Base-by-base conservation (phyloP, 1,140 invertebrate genomes). In the Lucilia cuprina region DNA sequence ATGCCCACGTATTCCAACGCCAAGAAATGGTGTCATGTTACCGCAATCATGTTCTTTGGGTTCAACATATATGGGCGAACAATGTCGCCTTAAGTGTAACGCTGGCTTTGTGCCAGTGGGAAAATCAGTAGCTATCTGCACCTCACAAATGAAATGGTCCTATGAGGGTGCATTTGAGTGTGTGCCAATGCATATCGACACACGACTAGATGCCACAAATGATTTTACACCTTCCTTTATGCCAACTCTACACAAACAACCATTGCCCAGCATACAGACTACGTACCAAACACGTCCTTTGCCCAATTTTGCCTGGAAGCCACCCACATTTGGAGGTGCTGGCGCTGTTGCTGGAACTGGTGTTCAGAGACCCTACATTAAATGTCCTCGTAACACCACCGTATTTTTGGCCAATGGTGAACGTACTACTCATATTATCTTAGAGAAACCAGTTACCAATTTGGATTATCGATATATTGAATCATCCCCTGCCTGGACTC, bases 391-490 rank as follows among this genome's bases (percentile, higher is more conserved):
- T 21, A 92, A 93, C 87, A 91, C 95, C 80, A 92, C 92, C 70
- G 93, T 94, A 30, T 91, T 93, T 55, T 89, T 95, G 49, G 92
- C 93, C 19, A 86, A 89, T 14, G 92, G 92, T 13, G 92, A 93
- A 83, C 89, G 88, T 35, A 93, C 91, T 17, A 91, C 93, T 50
- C 90, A 93, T 84, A 93, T 95, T 50, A 92, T 92, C 19, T 93
- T 95, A 47, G 92, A 94, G 5, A 92, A 93, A 84, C 95, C 95
- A 0, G 93, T 93, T 87, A 94, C 94, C 17, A 95, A 95, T 90
- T 92, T 95, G 87, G 93, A 95, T 88, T 94, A 93, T 92, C 94
- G 94, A 85, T 93, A 94, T 86, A 92, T 96, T 19, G 92, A 93
- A 19, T 92, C 94, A 2, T 90, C 92, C 60, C 95, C 95, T 21